Conservation (phyloP, 2,797 vertebrate genomes). For the Malacoctenus gilli region DNA sequence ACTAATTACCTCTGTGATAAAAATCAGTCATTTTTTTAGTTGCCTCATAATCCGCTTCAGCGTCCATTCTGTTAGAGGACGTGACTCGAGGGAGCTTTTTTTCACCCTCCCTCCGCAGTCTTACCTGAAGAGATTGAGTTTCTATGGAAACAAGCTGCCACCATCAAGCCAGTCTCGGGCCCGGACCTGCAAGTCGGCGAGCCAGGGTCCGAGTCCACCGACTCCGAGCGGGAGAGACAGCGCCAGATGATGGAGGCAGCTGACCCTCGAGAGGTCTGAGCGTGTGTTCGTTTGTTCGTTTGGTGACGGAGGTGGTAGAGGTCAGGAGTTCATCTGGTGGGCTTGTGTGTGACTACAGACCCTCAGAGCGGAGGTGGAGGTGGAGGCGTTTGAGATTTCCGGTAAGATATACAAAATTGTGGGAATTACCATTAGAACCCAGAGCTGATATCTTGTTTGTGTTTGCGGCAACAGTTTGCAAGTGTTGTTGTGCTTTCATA, state of each 20-base stretch:
- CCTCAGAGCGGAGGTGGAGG: no score
- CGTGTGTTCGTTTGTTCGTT: not conserved
- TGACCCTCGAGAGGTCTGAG: constrained; percentile 54
- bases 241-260: constrained; percentile 11
- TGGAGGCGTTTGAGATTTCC: no score
- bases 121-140: constrained; percentile 61
- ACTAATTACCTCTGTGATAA: no score
- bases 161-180: constrained; percentile 46
- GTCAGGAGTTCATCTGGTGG: constrained; percentile 8
- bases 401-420: no score
- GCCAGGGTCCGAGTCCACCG: constrained; percentile 57
- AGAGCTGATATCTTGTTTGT: no score
- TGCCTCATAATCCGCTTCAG: not conserved
- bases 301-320: not conserved
- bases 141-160: constrained; percentile 72
- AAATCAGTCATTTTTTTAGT: no score
- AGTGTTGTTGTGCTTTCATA: no score
- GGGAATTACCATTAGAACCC: no score
- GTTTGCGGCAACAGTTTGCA: no score
- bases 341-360: not conserved
- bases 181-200: constrained; percentile 36
- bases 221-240: constrained; percentile 55
- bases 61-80: no score
- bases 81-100: constrained; percentile 37
- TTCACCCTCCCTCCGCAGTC: constrained; percentile 27